Evolutionary conservation across 2,888 invertebrate genomes (phyloP), one percentile per base, ranked within the genome.

Genomic region (Agrochola litura): DNA sequence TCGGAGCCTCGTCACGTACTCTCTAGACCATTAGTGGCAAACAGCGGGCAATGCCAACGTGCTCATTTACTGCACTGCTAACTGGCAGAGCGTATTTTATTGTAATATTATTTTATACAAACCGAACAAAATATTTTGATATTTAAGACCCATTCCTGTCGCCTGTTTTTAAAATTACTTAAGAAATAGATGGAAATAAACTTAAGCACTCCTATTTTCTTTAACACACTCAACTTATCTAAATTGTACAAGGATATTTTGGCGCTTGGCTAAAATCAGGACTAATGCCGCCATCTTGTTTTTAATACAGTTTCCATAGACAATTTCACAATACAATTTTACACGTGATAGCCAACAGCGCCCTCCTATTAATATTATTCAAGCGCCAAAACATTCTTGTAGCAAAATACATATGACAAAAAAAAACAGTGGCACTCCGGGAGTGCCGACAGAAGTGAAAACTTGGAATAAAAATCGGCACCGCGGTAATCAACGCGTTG

Each of bases 1-100:
- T 70, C 63, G 77, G 73, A 79, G 82, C 81, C 77, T 79, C 85
- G 83, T 87, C 92, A 92, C 92, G 90, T 91, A 86, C 85, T 76
- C 73, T 70, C 81, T 69, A 69, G 84, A 74, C 91, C 90, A 92
- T 93, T 93, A 93, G 91, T 79, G 89, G 87, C 86, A 85, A 89
- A 88, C 90, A 88, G 86, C 79, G 75, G 73, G 81, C 86, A 85
- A 82, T 85, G 85, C 84, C 83, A 88, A 82, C 86, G 80, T 77
- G 84, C 88, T 90, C 88, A 89, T 90, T 90, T 87, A 85, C 77
- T 84, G 84, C 83, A 79, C 81, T 79, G 81, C 72, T 73, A 84
- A 79, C 82, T 82, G 83, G 80, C 78, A 52, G 19, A 77, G 10
- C 76, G 68, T 78, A 77, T 72, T 76, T 76, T 69, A 12, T 58